Percentiles rank a stretch among this genome's conserved stretches.
Conservation (phyloP, 2,888 invertebrate genomes). For the Lepidonotus clava region DNA sequence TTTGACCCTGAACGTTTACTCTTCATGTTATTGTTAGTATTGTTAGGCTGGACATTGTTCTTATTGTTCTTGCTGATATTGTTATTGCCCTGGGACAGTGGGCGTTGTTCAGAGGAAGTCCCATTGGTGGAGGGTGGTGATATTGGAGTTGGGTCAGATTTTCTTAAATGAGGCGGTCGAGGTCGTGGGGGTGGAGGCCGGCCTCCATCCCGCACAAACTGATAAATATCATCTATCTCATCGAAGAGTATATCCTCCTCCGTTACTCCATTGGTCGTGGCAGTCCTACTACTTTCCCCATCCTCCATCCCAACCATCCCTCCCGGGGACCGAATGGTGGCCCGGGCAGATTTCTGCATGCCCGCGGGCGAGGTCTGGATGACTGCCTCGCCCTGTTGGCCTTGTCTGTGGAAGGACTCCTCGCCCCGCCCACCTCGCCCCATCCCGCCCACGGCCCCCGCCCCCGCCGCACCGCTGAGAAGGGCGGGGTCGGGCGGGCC, state of each 20-base stretch:
- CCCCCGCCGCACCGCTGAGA: constrained; percentile 28
- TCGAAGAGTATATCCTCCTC: constrained; percentile 89
- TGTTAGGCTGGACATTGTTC: neutral
- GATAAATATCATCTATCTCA: constrained; percentile 97
- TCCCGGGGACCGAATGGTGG: neutral
- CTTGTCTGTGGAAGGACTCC: constrained; percentile 21
- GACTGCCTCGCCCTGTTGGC: neutral
- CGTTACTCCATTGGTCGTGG: constrained; percentile 60
- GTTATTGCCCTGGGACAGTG: neutral
- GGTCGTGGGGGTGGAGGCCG: constrained; percentile 85
- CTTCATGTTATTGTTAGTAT: neutral
- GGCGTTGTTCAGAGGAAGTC: neutral
- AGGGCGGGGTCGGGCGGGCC: constrained; percentile 69
- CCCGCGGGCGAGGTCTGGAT: neutral
- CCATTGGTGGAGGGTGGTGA: neutral
- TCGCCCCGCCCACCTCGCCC: neutral
- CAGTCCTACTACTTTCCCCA: neutral
- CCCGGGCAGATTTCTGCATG: constrained; percentile 46
- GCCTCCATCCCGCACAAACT: constrained; percentile 95
- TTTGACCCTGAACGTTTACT: constrained; percentile 14
- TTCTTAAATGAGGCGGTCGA: constrained; percentile 50
- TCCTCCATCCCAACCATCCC: too few species aligned
- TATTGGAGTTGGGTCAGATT: neutral
- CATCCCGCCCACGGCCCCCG: too few species aligned
- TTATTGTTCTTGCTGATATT: too few species aligned